These are phyloP conservation scores for Acronicta leporina DNA, from an alignment of 2,888 invertebrate genomes.

Conservation along the genomic window DNA sequence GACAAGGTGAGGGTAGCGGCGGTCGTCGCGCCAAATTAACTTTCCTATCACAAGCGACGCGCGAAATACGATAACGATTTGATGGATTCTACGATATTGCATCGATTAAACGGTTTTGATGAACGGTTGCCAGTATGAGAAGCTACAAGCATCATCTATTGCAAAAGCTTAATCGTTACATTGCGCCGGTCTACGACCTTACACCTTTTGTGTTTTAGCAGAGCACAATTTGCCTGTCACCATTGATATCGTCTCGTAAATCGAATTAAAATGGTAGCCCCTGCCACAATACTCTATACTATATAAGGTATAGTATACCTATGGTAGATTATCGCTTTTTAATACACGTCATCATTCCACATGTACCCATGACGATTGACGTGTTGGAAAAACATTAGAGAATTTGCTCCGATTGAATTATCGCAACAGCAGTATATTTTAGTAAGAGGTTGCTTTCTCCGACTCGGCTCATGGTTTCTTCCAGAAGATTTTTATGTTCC, in stretches of 20 bases:
- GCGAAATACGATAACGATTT: conserved; percentile 41
- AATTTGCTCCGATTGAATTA: too few relatives aligned
- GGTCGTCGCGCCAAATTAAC: conserved; percentile 51
- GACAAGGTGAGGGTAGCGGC: conserved; percentile 42
- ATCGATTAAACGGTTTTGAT: conserved; percentile 36
- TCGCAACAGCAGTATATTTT: too few relatives aligned
- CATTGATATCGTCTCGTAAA: conserved; percentile 2
- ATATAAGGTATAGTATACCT: too few relatives aligned
- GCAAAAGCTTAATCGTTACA: not conserved
- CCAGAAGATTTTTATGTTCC: too few relatives aligned
- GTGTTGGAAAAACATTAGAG: too few relatives aligned
- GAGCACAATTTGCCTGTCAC: conserved; percentile 1
- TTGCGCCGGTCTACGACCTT: conserved; percentile 2
- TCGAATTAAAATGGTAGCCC: too few relatives aligned
- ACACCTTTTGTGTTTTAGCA: conserved; percentile 5
- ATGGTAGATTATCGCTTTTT: too few relatives aligned
- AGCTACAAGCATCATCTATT: not conserved
- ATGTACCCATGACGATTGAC: too few relatives aligned
- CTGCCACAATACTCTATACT: too few relatives aligned
- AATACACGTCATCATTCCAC: too few relatives aligned
- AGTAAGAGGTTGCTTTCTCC: too few relatives aligned
- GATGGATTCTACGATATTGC: conserved; percentile 32
- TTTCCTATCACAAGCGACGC: conserved; percentile 42
- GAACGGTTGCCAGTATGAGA: not conserved
- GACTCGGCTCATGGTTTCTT: too few relatives aligned